Evolutionary conservation across 2,888 invertebrate species (phyloP).

Genomic region (Diploptera punctata): DNA sequence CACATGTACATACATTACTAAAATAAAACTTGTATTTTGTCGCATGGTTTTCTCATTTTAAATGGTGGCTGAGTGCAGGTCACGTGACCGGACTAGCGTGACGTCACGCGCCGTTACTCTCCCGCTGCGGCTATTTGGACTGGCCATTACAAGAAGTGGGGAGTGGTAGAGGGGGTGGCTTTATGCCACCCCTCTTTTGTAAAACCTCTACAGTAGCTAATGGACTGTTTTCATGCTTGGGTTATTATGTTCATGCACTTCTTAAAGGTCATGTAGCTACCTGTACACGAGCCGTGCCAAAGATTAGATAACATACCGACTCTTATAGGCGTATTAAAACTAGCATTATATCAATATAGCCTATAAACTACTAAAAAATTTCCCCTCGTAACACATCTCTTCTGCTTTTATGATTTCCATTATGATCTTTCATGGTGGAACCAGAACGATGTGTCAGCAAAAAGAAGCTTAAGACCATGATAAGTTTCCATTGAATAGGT

Average conservation of each 20-base stretch:
- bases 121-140: conserved; percentile 36
- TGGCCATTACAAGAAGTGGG: conserved; percentile 14
- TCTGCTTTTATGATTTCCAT: background rate
- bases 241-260: conserved; percentile 24
- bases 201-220: conserved; percentile 29
- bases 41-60: conserved; percentile 10
- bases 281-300: background rate
- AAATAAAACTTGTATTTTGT: background rate
- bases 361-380: background rate
- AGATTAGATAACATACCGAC: conserved; percentile 5
- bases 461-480: too few relatives aligned
- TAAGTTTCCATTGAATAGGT: too few relatives aligned
- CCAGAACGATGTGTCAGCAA: too few relatives aligned
- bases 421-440: too few relatives aligned
- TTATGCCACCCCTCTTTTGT: conserved; percentile 17
- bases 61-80: conserved; percentile 28
- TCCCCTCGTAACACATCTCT: background rate
- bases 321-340: conserved; percentile 4
- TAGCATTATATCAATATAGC: background rate
- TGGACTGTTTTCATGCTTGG: conserved; percentile 36
- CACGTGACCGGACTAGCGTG: conserved; percentile 36
- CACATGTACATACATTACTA: too few relatives aligned
- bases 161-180: too few relatives aligned
- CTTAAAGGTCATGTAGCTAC: conserved; percentile 26
- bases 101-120: conserved; percentile 35